Conservation (phyloP, 2,797 vertebrate genomes). For the Lates japonicus region DNA sequence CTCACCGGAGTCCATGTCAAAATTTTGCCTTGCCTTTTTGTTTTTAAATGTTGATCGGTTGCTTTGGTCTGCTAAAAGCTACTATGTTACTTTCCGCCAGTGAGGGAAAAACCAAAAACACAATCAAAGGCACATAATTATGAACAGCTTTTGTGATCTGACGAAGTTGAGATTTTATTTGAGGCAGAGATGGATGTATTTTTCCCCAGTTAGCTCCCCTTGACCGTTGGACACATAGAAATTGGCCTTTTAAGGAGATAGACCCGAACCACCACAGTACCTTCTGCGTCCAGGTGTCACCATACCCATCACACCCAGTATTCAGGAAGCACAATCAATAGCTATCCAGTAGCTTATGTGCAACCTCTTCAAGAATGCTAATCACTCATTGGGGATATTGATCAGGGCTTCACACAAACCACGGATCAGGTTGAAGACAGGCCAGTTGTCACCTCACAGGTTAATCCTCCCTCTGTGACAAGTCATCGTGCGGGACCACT, state of each 20-base stretch:
- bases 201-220: background rate
- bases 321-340: background rate
- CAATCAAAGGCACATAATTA: conserved; percentile 22
- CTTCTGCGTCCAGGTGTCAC: conserved; percentile 22
- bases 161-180: conserved; percentile 2
- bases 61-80: background rate
- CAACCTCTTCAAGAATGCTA: background rate
- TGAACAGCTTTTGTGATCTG: background rate
- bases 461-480: background rate
- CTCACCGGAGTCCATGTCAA: conserved; percentile 2
- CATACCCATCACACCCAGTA: background rate
- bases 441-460: conserved; percentile 8
- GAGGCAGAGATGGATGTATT: background rate
- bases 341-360: background rate
- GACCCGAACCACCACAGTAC: conserved; percentile 42
- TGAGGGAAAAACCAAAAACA: background rate
- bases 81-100: background rate
- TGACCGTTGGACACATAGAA: conserved; percentile 1
- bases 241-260: background rate
- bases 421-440: background rate
- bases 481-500: background rate
- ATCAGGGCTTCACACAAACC: background rate
- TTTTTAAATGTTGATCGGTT: conserved; percentile 26
- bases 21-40: conserved; percentile 18
- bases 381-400: background rate